These are phyloP conservation scores for Morphnarchus princeps DNA, from an alignment of 2,113 vertebrate genomes.

Conservation along the genomic window DNA sequence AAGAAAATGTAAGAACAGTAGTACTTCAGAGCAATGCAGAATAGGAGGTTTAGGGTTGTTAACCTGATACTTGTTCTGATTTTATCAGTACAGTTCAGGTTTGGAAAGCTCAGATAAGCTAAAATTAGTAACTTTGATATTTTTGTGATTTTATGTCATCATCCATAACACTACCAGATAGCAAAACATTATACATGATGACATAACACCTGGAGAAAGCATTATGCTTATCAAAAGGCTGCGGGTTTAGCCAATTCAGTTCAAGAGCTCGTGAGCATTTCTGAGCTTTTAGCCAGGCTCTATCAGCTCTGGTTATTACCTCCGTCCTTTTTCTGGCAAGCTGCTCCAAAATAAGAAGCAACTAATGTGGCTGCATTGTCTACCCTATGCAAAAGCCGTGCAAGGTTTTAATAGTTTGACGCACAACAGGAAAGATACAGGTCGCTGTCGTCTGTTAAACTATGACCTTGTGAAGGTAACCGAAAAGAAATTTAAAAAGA, in stretches of 20 bases:
- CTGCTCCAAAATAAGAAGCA: neutral
- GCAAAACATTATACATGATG: constrained; percentile 33
- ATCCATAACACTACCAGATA: neutral
- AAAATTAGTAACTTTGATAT: constrained; percentile 24
- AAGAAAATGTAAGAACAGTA: neutral
- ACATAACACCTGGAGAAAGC: constrained; percentile 57
- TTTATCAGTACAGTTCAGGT: neutral
- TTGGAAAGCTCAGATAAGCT: constrained; percentile 44
- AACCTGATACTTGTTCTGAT: constrained; percentile 3
- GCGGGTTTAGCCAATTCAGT: constrained; percentile 17
- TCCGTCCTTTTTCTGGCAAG: constrained; percentile 3
- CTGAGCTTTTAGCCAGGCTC: constrained; percentile 23
- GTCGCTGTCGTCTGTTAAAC: neutral
- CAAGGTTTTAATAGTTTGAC: neutral
- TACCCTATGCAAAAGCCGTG: neutral
- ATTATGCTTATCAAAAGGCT: constrained; percentile 48
- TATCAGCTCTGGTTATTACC: constrained; percentile 37
- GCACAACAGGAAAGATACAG: neutral
- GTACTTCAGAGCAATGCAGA: constrained; percentile 8
- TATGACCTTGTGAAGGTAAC: neutral
- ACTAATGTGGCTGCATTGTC: neutral
- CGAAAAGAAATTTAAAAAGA: neutral
- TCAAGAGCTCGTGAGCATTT: constrained; percentile 42
- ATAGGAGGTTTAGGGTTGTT: neutral
- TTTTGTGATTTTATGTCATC: constrained; percentile 62